phyloP scores from a whole-genome alignment of 2,888 invertebrate genomes.

The Caenorhabditis wallacei region DNA sequence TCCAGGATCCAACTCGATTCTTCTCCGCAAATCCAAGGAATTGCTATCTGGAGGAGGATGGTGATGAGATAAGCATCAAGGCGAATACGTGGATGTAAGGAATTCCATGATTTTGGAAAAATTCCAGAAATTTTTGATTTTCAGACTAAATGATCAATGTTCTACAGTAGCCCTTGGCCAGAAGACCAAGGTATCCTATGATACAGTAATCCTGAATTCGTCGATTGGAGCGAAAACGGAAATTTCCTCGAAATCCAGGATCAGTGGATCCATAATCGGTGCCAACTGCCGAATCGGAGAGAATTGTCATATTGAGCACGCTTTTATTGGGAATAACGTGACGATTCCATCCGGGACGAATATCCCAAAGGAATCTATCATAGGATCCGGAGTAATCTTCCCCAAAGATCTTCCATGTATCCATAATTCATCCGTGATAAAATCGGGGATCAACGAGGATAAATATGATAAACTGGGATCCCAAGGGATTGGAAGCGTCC shows the following conservation, averaged over 20 bases:
- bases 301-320: constrained; percentile 51
- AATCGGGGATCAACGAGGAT: constrained; percentile 20
- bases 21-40: constrained; percentile 49
- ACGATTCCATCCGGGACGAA: constrained; percentile 50
- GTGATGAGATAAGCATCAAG: constrained; percentile 32
- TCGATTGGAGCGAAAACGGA: constrained; percentile 46
- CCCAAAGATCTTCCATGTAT: constrained; percentile 18
- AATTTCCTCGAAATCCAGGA: constrained; percentile 39
- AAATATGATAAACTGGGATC: constrained; percentile 44
- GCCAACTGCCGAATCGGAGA: constrained; percentile 63
- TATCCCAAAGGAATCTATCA: constrained; percentile 42
- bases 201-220: constrained; percentile 40
- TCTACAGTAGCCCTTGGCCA: constrained; percentile 58
- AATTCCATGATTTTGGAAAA: no score
- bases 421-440: constrained; percentile 4
- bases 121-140: constrained; percentile 9
- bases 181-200: constrained; percentile 27
- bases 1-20: constrained; percentile 37
- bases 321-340: constrained; percentile 61
- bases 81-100: constrained; percentile 51
- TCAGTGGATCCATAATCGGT: constrained; percentile 61
- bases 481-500: constrained; percentile 16
- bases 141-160: constrained; percentile 42
- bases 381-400: constrained; percentile 57
- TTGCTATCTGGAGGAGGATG: constrained; percentile 55